phyloP scores from a whole-genome alignment of 2,797 vertebrate species.

The Prunella strophiata region DNA sequence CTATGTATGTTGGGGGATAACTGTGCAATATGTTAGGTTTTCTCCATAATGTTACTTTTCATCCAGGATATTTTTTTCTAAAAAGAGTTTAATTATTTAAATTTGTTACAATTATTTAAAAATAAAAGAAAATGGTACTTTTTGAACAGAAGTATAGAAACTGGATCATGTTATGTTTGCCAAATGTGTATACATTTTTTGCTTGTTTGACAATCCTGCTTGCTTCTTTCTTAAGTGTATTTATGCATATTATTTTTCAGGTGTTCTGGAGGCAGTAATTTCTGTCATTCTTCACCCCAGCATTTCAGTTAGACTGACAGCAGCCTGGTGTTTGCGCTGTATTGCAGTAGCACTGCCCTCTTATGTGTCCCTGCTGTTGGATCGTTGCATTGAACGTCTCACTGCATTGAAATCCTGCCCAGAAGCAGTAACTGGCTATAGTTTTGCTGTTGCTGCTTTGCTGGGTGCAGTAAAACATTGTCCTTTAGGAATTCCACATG shows the following conservation, averaged over 20 bases:
- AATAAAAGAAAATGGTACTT: not conserved
- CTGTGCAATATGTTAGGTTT: not conserved
- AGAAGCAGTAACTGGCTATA: slow-evolving; percentile 89
- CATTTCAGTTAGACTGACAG: slow-evolving; percentile 82
- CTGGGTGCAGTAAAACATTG: slow-evolving; percentile 87
- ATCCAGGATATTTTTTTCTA: not conserved
- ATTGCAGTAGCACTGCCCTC: slow-evolving; percentile 85
- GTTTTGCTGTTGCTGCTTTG: slow-evolving; percentile 86
- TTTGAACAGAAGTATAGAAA: not conserved
- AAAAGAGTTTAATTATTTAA: not conserved
- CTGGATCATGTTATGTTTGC: not conserved
- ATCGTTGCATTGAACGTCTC: slow-evolving; percentile 86
- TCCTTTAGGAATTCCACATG: slow-evolving; percentile 91
- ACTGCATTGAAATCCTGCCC: slow-evolving; percentile 83
- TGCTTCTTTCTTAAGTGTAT: not conserved
- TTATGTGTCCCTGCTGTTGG: slow-evolving; percentile 82
- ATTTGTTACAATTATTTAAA: not conserved
- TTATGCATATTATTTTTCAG: slow-evolving; percentile 74
- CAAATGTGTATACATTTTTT: not conserved
- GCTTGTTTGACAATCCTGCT: not conserved
- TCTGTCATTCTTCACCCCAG: slow-evolving; percentile 85
- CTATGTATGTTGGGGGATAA: not conserved
- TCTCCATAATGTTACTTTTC: not conserved
- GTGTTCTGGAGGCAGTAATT: slow-evolving; percentile 85
- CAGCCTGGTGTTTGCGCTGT: slow-evolving; percentile 91